A percentile compares a stretch with the other conserved stretches of the same genome.
Conservation (phyloP, 1,140 invertebrate species). For the Periplaneta americana region DNA sequence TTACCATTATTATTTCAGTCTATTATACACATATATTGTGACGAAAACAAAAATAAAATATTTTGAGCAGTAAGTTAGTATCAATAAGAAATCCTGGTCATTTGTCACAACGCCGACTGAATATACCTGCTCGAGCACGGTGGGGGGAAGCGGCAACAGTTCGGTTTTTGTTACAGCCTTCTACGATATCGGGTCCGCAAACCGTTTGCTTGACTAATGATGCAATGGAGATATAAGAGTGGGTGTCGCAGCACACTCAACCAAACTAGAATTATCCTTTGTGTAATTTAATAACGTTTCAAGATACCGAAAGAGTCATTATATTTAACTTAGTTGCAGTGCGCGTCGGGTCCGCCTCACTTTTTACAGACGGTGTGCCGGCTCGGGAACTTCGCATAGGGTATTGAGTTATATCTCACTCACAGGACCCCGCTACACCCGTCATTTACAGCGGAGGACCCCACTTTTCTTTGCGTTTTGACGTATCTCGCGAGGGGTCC, state of each 20-base stretch:
- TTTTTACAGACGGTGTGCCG: too few species aligned
- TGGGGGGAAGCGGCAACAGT: not conserved
- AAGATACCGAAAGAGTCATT: not conserved
- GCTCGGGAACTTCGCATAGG: too few species aligned
- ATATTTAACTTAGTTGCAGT: not conserved
- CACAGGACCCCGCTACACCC: too few species aligned
- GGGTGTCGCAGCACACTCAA: not conserved
- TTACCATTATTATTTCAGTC: too few species aligned
- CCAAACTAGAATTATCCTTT: not conserved
- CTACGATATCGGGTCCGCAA: not conserved
- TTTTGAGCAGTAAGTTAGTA: not conserved
- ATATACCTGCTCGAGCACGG: too few species aligned
- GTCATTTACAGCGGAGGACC: too few species aligned
- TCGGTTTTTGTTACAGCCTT: too few species aligned
- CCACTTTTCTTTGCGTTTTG: too few species aligned
- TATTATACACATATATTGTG: not conserved
- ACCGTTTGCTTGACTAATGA: not conserved
- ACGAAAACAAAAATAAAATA: not conserved
- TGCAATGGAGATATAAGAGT: not conserved
- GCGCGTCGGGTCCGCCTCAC: too few species aligned
- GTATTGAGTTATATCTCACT: too few species aligned
- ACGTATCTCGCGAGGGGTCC: too few species aligned
- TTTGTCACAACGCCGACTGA: not conserved
- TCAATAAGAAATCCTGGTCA: not conserved
- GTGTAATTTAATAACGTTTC: not conserved